Conservation (phyloP, 2,888 invertebrate genomes). For the Allolobophora icterica region DNA sequence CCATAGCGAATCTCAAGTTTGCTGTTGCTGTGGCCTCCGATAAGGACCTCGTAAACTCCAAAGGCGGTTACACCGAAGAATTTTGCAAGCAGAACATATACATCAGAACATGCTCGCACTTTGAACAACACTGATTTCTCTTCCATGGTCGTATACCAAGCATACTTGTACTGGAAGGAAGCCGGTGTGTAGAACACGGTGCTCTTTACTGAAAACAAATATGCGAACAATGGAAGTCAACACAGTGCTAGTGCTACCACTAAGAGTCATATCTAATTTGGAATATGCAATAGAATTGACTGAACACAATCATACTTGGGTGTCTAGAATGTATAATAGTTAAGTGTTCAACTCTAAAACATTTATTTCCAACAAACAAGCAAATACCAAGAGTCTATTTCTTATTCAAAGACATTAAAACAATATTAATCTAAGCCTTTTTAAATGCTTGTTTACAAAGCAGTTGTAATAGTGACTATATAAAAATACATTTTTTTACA, state of each 20-base stretch:
- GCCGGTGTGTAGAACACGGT: slow-evolving; percentile 30
- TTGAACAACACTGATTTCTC: slow-evolving; percentile 19
- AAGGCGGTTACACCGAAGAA: slow-evolving; percentile 22
- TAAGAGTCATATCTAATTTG: neutral
- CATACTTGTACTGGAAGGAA: slow-evolving; percentile 29
- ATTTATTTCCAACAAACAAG: too few relatives aligned
- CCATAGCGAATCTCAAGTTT: neutral
- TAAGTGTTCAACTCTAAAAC: too few relatives aligned
- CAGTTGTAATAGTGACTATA: neutral
- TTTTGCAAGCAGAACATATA: slow-evolving; percentile 28
- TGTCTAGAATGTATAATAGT: neutral
- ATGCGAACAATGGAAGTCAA: neutral
- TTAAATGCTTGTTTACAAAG: too few relatives aligned
- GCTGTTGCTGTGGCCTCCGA: slow-evolving; percentile 35
- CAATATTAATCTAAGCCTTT: too few relatives aligned
- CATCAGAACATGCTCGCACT: slow-evolving; percentile 33
- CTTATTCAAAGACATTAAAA: too few relatives aligned
- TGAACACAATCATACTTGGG: neutral
- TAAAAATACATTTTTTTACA: neutral
- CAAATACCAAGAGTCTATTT: too few relatives aligned
- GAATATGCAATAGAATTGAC: neutral
- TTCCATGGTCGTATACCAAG: slow-evolving; percentile 27
- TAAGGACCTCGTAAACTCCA: slow-evolving; percentile 31
- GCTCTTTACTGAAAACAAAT: slow-evolving; percentile 22
- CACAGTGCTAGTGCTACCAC: neutral